Conservation (phyloP, 2,797 vertebrate genomes). For the Hemitrygon akajei region DNA sequence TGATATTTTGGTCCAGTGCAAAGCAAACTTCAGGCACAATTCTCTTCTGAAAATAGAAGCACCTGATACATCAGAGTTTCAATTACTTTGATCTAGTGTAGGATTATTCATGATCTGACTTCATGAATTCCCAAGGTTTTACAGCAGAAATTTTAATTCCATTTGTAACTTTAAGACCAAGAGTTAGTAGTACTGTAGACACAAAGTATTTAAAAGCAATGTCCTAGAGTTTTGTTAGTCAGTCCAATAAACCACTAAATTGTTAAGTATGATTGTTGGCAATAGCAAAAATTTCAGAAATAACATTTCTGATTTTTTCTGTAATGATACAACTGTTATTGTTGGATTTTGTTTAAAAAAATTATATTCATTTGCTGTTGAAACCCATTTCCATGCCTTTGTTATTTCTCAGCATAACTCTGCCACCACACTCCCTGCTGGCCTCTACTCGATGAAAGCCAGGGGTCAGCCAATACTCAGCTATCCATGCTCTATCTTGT, state of each 20-base stretch:
- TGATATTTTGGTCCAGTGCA: neutral
- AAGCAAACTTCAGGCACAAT: neutral
- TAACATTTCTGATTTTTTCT: neutral
- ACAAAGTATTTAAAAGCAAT: neutral
- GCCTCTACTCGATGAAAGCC: too few species aligned
- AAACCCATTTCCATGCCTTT: too few species aligned
- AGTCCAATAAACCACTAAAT: neutral
- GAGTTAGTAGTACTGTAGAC: neutral
- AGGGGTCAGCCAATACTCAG: too few species aligned
- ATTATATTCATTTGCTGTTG: too few species aligned
- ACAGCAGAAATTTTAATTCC: neutral
- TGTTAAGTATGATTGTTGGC: neutral
- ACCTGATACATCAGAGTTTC: neutral
- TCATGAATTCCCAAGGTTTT: neutral
- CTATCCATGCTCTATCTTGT: too few species aligned
- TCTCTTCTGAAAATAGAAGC: neutral
- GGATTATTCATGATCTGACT: neutral
- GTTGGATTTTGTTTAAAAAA: slow-evolving; percentile 6
- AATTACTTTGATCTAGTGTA: slow-evolving; percentile 7
- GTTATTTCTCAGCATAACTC: too few species aligned
- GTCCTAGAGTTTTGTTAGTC: neutral
- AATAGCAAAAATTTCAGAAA: neutral
- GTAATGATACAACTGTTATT: neutral
- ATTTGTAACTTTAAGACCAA: neutral
- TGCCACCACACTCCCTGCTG: too few species aligned